Evolutionary conservation across 1,140 invertebrate genomes (phyloP).

Genomic region (Glossosoma conforme): DNA sequence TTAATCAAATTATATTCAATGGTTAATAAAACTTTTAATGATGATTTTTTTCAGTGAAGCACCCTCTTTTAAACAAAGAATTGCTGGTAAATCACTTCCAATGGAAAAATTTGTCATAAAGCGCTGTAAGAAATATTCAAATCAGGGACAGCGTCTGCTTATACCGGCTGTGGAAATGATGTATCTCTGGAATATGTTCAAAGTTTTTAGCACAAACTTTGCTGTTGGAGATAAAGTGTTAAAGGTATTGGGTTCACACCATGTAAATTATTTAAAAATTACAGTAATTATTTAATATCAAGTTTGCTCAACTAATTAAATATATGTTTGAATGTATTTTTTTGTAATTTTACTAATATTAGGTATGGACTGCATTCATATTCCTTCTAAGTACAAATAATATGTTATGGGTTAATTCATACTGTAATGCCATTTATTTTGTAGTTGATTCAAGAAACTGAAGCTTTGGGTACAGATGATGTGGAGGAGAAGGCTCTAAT

Average conservation of each 20-base stretch:
- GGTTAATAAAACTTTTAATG: no score
- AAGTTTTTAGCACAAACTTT: conserved; percentile 70
- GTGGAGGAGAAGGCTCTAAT: conserved; percentile 75
- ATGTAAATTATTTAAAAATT: not conserved
- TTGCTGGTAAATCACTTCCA: conserved; percentile 93
- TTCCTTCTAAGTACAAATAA: no score
- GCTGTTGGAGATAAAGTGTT: conserved; percentile 65
- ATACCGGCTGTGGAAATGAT: conserved; percentile 85
- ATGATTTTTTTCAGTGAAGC: conserved; percentile 62
- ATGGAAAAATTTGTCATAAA: conserved; percentile 94
- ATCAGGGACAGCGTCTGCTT: conserved; percentile 67
- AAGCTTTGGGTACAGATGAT: conserved; percentile 34
- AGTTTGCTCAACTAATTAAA: not conserved
- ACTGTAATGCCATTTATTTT: conserved; percentile 8
- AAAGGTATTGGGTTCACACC: no score
- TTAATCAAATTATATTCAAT: no score
- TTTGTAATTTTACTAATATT: not conserved
- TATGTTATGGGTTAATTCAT: no score
- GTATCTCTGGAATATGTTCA: conserved; percentile 93
- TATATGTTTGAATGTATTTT: conserved; percentile 2
- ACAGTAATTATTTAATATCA: not conserved
- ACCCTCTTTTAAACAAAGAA: conserved; percentile 78
- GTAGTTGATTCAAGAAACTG: conserved; percentile 16
- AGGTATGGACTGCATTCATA: no score
- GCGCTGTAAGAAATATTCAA: conserved; percentile 73